These are phyloP conservation scores for Isurus oxyrinchus DNA, from an alignment of 2,113 vertebrate genomes.

Conservation along the genomic window DNA sequence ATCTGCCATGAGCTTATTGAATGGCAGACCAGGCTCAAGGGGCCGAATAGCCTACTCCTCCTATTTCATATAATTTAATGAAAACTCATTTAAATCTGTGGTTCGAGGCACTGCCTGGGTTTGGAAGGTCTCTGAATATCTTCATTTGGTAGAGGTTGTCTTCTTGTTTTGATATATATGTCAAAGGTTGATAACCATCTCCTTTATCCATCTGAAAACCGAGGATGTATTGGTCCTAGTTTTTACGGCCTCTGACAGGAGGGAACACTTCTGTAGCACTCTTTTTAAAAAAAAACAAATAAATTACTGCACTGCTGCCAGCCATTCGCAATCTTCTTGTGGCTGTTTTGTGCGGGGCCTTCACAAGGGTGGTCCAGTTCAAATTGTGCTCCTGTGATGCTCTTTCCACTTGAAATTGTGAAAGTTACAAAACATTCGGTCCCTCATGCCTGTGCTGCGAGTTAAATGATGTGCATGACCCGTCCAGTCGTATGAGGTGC, in stretches of 20 bases:
- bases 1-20: no score
- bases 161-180: neutral
- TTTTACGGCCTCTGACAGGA: neutral
- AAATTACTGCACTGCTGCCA: neutral
- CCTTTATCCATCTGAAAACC: neutral
- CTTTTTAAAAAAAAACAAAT: neutral
- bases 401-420: neutral
- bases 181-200: neutral
- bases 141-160: neutral
- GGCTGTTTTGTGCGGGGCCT: neutral
- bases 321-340: neutral
- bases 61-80: no score
- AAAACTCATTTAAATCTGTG: neutral
- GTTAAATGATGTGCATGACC: neutral
- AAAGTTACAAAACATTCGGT: neutral
- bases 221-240: neutral
- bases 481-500: neutral
- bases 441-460: neutral
- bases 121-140: neutral
- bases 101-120: neutral
- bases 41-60: no score
- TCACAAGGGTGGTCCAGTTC: neutral
- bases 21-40: no score
- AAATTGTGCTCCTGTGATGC: neutral
- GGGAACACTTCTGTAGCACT: neutral